Base-by-base conservation (phyloP, 1,140 invertebrate species). In the Drosophila repleta region DNA sequence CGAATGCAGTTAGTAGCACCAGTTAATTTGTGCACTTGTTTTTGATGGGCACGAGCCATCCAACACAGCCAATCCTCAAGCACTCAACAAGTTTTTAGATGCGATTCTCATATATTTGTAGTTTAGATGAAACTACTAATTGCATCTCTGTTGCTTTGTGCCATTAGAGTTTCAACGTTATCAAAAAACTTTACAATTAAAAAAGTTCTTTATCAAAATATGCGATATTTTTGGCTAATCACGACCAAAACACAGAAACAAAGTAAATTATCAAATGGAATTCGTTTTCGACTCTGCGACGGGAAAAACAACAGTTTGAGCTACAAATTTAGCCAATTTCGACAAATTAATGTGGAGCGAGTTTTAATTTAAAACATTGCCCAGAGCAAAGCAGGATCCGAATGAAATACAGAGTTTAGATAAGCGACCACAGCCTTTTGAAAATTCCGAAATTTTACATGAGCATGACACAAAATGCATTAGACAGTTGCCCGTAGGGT, bases 401-500 rank as follows among this genome's bases (percentile, higher is more conserved):
- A 29, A 29, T 32, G 18, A 20, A 43, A 24, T 45, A 29, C 10
- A 7, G 32, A 46, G 17, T 35, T 49, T 51, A 51, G 72, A 80
- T 80, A 80, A 67, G 61, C 66, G 67, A 63, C 57, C 80, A 68
- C 72, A 67, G 58, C 18, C 60, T 56, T 76, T 68, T 62, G 78
- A 76, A 75, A 79, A 79, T 80, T 79, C 29, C 1, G 11, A 11
- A 60, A 68, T 79, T 80, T 79, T 75, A 24, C 10, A 21, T 21
- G 32, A 51, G 11, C 48, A 18, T 63, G 61, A 70, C 51, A 32
- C 41, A 53, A 61, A 61, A 49, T 17, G 45, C 11, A 18, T 39
- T n/a, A 18, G 39, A 45, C 52, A 57, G 20, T 43, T 45, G 21
- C 3, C 24, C n/a, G 11, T n/a, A 26, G 55, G n/a, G n/a, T 17